Evolutionary conservation across 2,888 invertebrate genomes (phyloP), one percentile per base, ranked within the genome.

Genomic region (Napeogenes sylphis): DNA sequence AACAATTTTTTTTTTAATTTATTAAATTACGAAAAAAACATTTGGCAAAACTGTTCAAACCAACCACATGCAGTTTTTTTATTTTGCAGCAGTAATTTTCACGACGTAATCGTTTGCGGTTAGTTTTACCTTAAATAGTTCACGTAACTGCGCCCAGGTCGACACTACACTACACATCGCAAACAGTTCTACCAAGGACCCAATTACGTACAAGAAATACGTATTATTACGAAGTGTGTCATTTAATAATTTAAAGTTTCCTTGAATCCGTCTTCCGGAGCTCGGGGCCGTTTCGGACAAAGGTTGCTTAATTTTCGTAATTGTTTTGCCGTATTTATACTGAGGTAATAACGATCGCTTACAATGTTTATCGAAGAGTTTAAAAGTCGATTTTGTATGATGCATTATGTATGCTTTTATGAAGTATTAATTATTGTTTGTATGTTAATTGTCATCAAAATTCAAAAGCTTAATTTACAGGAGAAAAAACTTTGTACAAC

Each of bases 71-170:
- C 73, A 76, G 74, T 79, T 81, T 79, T 74, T 76, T 71, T 74
- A 21, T 78, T 80, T 78, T 75, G 73, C 77, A 74, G 66, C 73
- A 79, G 76, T 77, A 77, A 77, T 65, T 35, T 35, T 35, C 35
- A 6, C 35, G 4, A 67, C 67, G 69, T 83, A 84, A 86, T 85
- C 78, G 80, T 71, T 68, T 86, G 85, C 75, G 86, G 86, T 86
- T 75, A 66, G 70, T 68, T 72, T 75, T 75, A 75, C 79, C 35
- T 77, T 80, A 80, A 83, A 82, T 81, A 82, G 74, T 81, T 79
- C 77, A 75, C 76, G 73, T 78, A 81, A 78, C 30, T 75, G 76
- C 76, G 78, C 72, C 65, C 69, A 66, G 64, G 75, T 75, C 74
- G 74, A 62, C 68, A 67, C 77, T 74, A 62, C 68, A 67, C 77